Conservation (phyloP, 2,888 invertebrate species). For the Apotomis capreana region DNA sequence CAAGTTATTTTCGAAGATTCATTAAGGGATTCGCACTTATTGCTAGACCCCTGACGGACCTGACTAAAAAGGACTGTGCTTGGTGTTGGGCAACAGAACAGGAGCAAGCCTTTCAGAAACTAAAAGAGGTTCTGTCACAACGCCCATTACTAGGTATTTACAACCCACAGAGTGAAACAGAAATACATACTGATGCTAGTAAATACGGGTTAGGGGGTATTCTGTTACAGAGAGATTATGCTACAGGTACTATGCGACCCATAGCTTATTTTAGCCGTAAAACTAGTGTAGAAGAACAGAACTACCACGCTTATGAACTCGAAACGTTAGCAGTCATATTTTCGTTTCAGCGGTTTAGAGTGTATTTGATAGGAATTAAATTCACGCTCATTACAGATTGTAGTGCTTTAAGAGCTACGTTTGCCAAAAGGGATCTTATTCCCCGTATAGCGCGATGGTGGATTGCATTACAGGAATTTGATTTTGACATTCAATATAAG, state of each 20-base stretch:
- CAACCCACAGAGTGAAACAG: constrained; percentile 40
- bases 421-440: constrained; percentile 44
- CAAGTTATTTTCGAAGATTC: constrained; percentile 34
- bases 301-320: constrained; percentile 45
- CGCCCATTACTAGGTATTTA: constrained; percentile 44
- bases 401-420: constrained; percentile 44
- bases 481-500: constrained; percentile 37
- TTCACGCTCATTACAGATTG: constrained; percentile 46
- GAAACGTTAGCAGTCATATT: constrained; percentile 44
- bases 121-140: constrained; percentile 32
- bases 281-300: constrained; percentile 44
- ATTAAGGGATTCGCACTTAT: constrained; percentile 12
- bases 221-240: constrained; percentile 28
- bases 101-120: constrained; percentile 2
- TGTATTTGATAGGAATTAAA: constrained; percentile 42
- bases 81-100: constrained; percentile 31
- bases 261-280: constrained; percentile 41
- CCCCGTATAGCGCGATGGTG: constrained; percentile 45
- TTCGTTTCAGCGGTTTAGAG: constrained; percentile 44
- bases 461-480: constrained; percentile 39
- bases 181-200: constrained; percentile 6
- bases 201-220: constrained; percentile 41
- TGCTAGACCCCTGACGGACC: constrained; percentile 18
- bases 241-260: constrained; percentile 8
- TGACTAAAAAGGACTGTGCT: constrained; percentile 19